Conservation (phyloP, 2,888 invertebrate genomes). For the Synergus laeviventris region DNA sequence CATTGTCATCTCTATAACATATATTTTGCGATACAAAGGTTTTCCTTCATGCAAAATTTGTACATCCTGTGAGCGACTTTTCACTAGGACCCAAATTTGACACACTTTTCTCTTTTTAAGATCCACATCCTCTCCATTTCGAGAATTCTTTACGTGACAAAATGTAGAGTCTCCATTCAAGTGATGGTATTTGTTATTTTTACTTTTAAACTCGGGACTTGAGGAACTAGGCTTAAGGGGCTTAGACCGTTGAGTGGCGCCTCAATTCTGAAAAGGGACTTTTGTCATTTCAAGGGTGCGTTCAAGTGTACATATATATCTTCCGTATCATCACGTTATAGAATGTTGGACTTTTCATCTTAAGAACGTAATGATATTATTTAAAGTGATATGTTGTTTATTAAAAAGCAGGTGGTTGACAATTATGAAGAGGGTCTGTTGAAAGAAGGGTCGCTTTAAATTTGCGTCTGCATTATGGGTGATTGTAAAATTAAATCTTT, state of each 20-base stretch:
- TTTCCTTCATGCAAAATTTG: slow-evolving; percentile 12
- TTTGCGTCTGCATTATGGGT: too few species aligned
- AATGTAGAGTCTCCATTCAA: not conserved
- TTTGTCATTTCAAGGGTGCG: not conserved
- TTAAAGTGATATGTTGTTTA: not conserved
- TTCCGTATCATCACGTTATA: too few species aligned
- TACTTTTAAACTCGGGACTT: not conserved
- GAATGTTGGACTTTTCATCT: too few species aligned
- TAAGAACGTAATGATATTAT: too few species aligned
- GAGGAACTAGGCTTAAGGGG: not conserved
- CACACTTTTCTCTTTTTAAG: slow-evolving; percentile 30
- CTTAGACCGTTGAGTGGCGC: not conserved
- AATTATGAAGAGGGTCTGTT: too few species aligned
- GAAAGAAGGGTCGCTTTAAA: too few species aligned
- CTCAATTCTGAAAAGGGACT: not conserved
- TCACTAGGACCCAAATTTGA: slow-evolving; percentile 18
- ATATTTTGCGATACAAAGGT: not conserved
- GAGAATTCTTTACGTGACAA: slow-evolving; percentile 17
- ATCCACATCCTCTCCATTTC: slow-evolving; percentile 24
- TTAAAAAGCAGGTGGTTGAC: not conserved
- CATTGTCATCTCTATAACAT: not conserved
- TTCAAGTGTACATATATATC: not conserved
- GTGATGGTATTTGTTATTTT: slow-evolving; percentile 6
- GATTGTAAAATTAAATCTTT: too few species aligned
- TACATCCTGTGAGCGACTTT: slow-evolving; percentile 19